A percentile compares a stretch with the other conserved stretches of the same genome.
phyloP scores from a whole-genome alignment of 1,140 invertebrate genomes.

The Babylonia areolata region DNA sequence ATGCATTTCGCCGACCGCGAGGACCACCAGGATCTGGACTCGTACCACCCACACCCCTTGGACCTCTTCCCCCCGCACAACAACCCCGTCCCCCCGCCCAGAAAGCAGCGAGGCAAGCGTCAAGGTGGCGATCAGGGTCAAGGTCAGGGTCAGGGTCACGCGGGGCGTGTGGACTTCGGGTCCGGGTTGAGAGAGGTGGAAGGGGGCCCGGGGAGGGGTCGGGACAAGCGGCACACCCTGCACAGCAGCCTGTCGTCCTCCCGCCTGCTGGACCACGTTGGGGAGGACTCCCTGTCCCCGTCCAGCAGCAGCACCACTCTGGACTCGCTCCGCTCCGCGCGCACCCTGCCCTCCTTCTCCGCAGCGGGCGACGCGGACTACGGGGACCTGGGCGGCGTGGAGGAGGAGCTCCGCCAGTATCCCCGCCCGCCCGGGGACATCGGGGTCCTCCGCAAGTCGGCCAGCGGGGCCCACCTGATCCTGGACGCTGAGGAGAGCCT shows the following conservation, averaged over 20 bases:
- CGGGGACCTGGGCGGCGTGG: slow-evolving; percentile 56
- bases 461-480: slow-evolving; percentile 68
- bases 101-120: slow-evolving; percentile 52
- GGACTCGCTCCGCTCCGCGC: neutral
- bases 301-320: neutral
- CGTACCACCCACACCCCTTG: neutral
- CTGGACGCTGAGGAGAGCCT: slow-evolving; percentile 56
- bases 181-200: slow-evolving; percentile 3
- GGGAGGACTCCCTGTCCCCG: neutral
- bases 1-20: neutral
- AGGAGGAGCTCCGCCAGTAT: slow-evolving; percentile 42
- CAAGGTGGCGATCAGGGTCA: neutral
- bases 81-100: slow-evolving; percentile 64
- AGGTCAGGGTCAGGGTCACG: neutral
- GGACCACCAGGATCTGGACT: neutral
- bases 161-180: neutral
- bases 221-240: slow-evolving; percentile 35
- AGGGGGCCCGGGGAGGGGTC: neutral
- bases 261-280: slow-evolving; percentile 1
- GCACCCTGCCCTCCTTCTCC: slow-evolving; percentile 23
- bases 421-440: slow-evolving; percentile 30
- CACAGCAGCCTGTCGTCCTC: slow-evolving; percentile 12
- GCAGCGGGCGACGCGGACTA: slow-evolving; percentile 60
- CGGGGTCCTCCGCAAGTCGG: slow-evolving; percentile 60
- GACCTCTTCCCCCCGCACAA: no score